Base-by-base conservation (phyloP, 1,140 invertebrate species). In the Ephestia elutella region DNA sequence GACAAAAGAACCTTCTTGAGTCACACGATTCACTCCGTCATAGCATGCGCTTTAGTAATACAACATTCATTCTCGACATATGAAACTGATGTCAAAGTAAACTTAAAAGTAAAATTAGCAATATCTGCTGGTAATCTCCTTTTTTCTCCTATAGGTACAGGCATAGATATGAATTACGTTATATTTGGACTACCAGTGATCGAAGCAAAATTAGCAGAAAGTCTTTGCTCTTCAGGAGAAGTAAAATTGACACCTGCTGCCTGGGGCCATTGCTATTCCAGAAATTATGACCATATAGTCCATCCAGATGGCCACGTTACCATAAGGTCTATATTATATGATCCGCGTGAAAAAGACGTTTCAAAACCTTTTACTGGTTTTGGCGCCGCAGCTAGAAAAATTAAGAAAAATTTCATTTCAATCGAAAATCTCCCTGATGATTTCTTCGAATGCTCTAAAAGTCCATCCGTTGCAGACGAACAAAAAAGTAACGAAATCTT, bases 31-130 rank as follows among this genome's bases (percentile, higher is more conserved):
- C 89, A 91, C 15, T 87, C 90, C 55, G 92, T 90, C 0, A 90
- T 93, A 56, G 89, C 91, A 54, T 93, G 92, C 49, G 92, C 92
- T 7, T 86, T 93, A 1, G 82, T 91, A 60, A 93, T 94, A 68
- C 92, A 93, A 66, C 91, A 85, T 63, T 81, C 75, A 1, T 91
- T 91, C 75, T 92, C 92, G 3, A 89, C 88, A 2, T 92, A 91
- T 53, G 89, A 91, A 70, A 93, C 92, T 1, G 92, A 93, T 30
- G 90, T 92, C 8, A 91, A 91, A 65, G 90, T 93, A 2, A 89
- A 90, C 57, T 78, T 93, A 3, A 90, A 82, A 90, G 90, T 91
- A 70, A 88, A 80, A 62, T 59, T 86, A 54, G 85, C 85, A 0
- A 88, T 88, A 59, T 80, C 85, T 17, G 85, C 85, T 13, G 85